phyloP scores from a whole-genome alignment of 2,113 vertebrate genomes.

The Zosterops hypoxanthus region DNA sequence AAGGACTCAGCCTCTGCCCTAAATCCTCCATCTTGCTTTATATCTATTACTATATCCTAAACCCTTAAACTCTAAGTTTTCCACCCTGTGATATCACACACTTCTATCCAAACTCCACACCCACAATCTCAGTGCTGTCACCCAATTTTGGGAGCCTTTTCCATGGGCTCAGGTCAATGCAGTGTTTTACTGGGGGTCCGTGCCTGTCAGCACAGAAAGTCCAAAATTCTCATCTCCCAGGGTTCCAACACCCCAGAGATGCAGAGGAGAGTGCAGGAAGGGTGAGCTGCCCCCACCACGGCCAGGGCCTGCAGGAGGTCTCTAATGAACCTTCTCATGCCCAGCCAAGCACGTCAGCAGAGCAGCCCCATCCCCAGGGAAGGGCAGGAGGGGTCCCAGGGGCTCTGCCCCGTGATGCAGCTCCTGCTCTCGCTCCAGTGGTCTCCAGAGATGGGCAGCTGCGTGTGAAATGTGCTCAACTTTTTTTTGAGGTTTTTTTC shows the following conservation, averaged over 20 bases:
- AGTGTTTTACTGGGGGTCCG: no score
- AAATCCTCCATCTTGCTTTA: neutral
- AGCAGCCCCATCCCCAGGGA: neutral
- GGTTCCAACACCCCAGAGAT: no score
- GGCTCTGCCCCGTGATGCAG: neutral
- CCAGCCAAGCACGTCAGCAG: neutral
- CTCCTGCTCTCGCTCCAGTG: neutral
- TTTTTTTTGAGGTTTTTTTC: neutral
- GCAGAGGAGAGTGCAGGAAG: fast-evolving
- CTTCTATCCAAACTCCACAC: no score
- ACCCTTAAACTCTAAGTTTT: neutral
- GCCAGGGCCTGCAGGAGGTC: neutral
- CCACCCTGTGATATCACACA: no score
- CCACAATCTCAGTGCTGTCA: no score
- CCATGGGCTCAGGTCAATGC: no score
- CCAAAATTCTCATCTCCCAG: neutral
- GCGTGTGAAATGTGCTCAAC: neutral
- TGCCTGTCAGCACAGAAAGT: neutral
- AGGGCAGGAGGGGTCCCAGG: neutral
- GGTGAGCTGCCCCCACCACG: neutral
- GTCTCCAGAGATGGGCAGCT: neutral
- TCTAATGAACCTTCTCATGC: neutral
- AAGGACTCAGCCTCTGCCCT: no score
- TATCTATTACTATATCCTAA: neutral
- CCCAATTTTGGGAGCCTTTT: no score